Evolutionary conservation across 2,113 vertebrate genomes (phyloP).

Genomic region (Thamnophis sirtalis): DNA sequence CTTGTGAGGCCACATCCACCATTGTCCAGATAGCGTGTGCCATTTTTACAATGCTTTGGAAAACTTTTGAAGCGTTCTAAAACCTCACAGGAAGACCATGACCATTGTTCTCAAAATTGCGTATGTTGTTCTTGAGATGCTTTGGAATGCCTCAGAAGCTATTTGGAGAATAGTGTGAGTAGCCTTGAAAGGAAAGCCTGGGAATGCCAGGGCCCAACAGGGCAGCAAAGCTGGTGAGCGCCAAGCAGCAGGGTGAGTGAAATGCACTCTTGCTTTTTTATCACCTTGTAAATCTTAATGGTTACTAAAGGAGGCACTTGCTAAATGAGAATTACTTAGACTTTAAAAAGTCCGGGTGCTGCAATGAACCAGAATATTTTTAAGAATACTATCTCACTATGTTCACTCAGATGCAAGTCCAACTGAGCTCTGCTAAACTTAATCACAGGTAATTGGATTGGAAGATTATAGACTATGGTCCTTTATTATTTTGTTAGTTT

Average conservation of each 20-base stretch:
- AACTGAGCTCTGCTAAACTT: not conserved
- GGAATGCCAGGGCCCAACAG: not conserved
- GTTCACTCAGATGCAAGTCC: not conserved
- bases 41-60: not conserved
- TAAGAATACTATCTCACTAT: not conserved
- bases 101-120: not conserved
- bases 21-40: not conserved
- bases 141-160: not conserved
- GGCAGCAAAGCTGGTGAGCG: not conserved
- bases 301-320: not conserved
- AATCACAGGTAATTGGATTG: not conserved
- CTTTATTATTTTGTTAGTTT: not conserved
- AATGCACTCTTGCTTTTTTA: not conserved
- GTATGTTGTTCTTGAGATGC: not conserved
- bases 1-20: not conserved
- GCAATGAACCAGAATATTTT: not conserved
- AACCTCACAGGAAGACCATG: not conserved
- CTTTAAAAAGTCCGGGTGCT: not conserved
- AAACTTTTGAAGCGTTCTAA: not conserved
- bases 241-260: not conserved
- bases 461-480: not conserved
- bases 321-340: not conserved
- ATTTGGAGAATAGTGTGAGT: not conserved
- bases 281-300: not conserved
- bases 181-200: not conserved